Percentiles rank a stretch among this genome's conserved stretches.
phyloP scores from a whole-genome alignment of 2,888 invertebrate species.

The Malthinus flaveolus region DNA sequence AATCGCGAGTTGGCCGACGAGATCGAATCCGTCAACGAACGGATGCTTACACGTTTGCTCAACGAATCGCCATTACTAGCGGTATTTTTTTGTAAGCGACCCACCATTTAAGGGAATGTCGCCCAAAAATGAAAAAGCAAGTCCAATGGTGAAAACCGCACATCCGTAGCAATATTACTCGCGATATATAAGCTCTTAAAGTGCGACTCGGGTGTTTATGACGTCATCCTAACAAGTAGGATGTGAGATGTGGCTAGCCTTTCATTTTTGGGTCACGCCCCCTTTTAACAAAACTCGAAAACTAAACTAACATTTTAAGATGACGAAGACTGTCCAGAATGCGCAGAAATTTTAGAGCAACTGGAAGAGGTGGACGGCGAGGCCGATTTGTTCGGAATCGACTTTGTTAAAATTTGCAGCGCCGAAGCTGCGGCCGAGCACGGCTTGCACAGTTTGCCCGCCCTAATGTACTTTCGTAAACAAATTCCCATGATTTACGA shows the following conservation, averaged over 20 bases:
- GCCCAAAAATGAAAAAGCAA: no score
- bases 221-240: no score
- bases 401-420: slow-evolving; percentile 90
- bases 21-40: slow-evolving; percentile 88
- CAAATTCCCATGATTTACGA: slow-evolving; percentile 83
- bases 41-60: slow-evolving; percentile 84
- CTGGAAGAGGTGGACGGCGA: slow-evolving; percentile 95
- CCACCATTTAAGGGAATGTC: no score
- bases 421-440: slow-evolving; percentile 80
- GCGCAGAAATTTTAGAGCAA: slow-evolving; percentile 86
- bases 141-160: no score
- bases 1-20: slow-evolving; percentile 92
- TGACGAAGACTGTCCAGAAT: slow-evolving; percentile 89
- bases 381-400: slow-evolving; percentile 90
- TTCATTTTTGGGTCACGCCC: no score
- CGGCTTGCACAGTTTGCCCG: slow-evolving; percentile 81
- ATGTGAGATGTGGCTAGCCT: no score
- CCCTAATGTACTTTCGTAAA: slow-evolving; percentile 84
- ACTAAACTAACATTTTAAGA: slow-evolving; percentile 58
- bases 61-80: slow-evolving; percentile 85
- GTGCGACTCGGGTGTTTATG: no score
- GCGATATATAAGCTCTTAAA: no score
- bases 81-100: slow-evolving; percentile 84
- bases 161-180: no score
- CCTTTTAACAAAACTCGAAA: no score